phyloP scores from a whole-genome alignment of 2,113 vertebrate species.

The Tetraodon nigroviridis region DNA sequence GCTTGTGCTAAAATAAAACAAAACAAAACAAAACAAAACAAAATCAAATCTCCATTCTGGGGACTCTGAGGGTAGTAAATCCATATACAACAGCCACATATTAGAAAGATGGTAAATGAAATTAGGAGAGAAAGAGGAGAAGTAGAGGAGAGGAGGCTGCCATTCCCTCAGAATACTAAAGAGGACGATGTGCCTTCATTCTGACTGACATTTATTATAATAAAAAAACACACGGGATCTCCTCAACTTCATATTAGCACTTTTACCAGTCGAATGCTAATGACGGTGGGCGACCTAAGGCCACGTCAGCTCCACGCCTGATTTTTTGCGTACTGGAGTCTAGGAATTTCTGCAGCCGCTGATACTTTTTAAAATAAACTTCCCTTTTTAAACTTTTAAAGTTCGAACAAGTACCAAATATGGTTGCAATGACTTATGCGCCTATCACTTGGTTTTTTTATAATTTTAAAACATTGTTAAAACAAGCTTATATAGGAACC shows the following conservation, averaged over 20 bases:
- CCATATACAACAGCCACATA: slow-evolving; percentile 63
- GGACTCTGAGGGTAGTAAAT: slow-evolving; percentile 62
- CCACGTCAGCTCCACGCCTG: slow-evolving; percentile 24
- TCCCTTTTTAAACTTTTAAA: slow-evolving; percentile 5
- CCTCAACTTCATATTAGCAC: slow-evolving; percentile 31
- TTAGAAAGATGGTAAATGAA: slow-evolving; percentile 44
- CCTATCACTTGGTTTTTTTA: too few relatives aligned
- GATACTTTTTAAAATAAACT: slow-evolving; percentile 28
- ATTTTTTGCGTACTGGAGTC: slow-evolving; percentile 11
- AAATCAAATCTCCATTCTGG: slow-evolving; percentile 61
- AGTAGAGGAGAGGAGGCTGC: slow-evolving; percentile 16
- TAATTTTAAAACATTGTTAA: too few relatives aligned
- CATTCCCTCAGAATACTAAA: slow-evolving; percentile 28
- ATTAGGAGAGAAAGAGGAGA: slow-evolving; percentile 13
- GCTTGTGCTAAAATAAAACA: slow-evolving; percentile 34
- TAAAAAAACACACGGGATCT: slow-evolving; percentile 20
- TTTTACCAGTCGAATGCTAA: slow-evolving; percentile 31
- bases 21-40: too few relatives aligned
- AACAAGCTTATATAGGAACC: too few relatives aligned
- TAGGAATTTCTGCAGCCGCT: slow-evolving; percentile 21
- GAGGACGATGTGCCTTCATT: slow-evolving; percentile 6
- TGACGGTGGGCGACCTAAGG: slow-evolving; percentile 21
- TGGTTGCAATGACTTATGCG: not conserved
- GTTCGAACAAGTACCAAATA: not conserved
- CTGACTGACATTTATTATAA: slow-evolving; percentile 44